phyloP scores from a whole-genome alignment of 1,140 invertebrate genomes.

The Psilanteris sp. region DNA sequence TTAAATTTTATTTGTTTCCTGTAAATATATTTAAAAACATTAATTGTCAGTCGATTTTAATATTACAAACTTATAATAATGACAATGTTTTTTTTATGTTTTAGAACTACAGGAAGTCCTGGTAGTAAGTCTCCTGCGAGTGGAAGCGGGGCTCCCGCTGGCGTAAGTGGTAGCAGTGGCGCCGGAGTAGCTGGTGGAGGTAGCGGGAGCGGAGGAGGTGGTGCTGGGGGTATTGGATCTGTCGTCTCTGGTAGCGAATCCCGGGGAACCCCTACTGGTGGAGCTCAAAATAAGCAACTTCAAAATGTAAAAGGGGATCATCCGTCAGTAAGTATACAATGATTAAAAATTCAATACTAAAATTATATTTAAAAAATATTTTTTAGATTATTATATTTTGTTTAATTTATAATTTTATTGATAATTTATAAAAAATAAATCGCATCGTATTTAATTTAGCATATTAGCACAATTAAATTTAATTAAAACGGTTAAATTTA shows the following conservation, averaged over 20 bases:
- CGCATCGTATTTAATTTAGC: too few relatives aligned
- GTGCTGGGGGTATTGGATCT: conserved; percentile 70
- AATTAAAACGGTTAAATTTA: too few relatives aligned
- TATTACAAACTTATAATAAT: too few relatives aligned
- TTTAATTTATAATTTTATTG: too few relatives aligned
- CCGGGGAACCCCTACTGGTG: conserved; percentile 83
- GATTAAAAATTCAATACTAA: too few relatives aligned
- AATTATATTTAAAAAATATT: too few relatives aligned
- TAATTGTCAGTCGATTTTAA: too few relatives aligned
- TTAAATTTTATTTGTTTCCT: too few relatives aligned
- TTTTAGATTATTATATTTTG: too few relatives aligned
- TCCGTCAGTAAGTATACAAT: conserved; percentile 85
- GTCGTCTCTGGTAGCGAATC: conserved; percentile 79
- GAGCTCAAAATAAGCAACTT: conserved; percentile 85
- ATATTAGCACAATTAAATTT: too few relatives aligned
- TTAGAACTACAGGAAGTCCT: conserved; percentile 85
- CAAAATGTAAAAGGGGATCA: conserved; percentile 89
- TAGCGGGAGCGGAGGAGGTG: conserved; percentile 79
- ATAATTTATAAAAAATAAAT: too few relatives aligned
- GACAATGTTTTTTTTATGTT: conserved; percentile 31
- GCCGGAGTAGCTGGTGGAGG: conserved; percentile 68
- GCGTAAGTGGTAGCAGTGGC: conserved; percentile 65
- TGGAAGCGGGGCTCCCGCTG: conserved; percentile 80
- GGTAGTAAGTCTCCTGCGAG: conserved; percentile 86
- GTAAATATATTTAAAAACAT: too few relatives aligned